A percentile compares a stretch with the other conserved stretches of the same genome.
Evolutionary conservation across 2,797 vertebrate genomes (phyloP).

Genomic region (Tauraco hartlaubi): DNA sequence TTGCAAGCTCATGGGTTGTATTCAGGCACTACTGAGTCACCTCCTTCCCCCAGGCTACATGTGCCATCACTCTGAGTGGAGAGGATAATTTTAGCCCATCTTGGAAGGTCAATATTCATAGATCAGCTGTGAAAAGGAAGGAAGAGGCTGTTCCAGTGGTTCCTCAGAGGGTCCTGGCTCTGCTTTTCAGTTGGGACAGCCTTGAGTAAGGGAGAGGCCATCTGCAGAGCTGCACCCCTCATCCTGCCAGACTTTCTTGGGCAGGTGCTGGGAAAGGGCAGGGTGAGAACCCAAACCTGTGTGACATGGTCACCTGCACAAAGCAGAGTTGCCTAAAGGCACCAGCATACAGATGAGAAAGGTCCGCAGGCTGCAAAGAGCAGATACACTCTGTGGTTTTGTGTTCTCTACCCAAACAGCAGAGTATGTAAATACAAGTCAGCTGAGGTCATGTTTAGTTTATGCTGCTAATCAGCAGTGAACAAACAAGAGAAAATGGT

Average conservation of each 20-base stretch:
- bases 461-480: not conserved
- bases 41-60: not conserved
- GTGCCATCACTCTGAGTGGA: fast-evolving
- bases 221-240: not conserved
- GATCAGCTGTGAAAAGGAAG: not conserved
- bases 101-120: not conserved
- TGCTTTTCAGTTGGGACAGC: not conserved
- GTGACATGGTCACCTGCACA: not conserved
- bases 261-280: not conserved
- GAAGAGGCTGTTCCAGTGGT: not conserved
- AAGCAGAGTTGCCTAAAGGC: not conserved
- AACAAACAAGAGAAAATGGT: conserved; percentile 16
- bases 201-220: not conserved
- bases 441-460: not conserved
- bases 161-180: not conserved
- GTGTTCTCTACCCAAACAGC: not conserved
- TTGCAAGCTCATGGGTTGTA: not conserved
- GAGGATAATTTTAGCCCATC: not conserved
- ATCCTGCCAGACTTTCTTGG: fast-evolving
- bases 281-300: not conserved
- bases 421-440: conserved; percentile 5
- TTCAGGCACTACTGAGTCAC: not conserved
- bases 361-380: not conserved
- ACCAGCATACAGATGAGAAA: not conserved
- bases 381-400: not conserved